A percentile compares a stretch with the other conserved stretches of the same genome.
phyloP scores from a whole-genome alignment of 2,888 invertebrate genomes.

The Actias luna region DNA sequence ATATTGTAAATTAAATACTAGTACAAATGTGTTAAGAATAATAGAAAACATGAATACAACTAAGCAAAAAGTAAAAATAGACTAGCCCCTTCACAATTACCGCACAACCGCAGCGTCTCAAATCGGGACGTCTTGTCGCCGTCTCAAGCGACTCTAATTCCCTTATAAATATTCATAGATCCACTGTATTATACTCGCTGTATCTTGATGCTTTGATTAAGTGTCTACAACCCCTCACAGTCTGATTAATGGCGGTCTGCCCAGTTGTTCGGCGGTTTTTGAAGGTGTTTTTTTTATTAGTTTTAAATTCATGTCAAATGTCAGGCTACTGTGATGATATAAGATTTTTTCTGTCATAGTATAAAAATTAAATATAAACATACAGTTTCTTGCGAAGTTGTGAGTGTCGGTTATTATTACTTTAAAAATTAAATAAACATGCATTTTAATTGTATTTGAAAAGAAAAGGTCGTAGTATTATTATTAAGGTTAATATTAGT shows the following conservation, averaged over 20 bases:
- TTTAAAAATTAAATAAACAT: too few species aligned
- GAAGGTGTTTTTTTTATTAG: background rate
- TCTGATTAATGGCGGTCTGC: slow-evolving; percentile 59
- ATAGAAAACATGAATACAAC: background rate
- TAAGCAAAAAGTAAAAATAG: slow-evolving; percentile 4
- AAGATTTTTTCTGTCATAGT: background rate
- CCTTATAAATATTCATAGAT: slow-evolving; percentile 76
- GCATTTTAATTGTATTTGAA: too few species aligned
- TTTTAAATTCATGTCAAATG: background rate
- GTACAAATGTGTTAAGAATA: background rate
- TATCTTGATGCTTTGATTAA: slow-evolving; percentile 80
- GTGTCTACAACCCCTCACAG: slow-evolving; percentile 57
- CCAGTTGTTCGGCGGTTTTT: slow-evolving; percentile 9
- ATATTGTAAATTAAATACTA: background rate
- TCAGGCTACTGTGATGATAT: slow-evolving; percentile 26
- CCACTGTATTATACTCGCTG: slow-evolving; percentile 56
- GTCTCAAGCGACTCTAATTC: slow-evolving; percentile 50
- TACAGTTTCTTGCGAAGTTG: background rate
- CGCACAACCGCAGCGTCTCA: slow-evolving; percentile 53
- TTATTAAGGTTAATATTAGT: too few species aligned
- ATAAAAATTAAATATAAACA: background rate
- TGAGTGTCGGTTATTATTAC: too few species aligned
- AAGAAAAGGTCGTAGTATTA: too few species aligned
- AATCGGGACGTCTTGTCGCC: slow-evolving; percentile 48
- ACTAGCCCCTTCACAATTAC: slow-evolving; percentile 50